phyloP scores from a whole-genome alignment of 2,888 invertebrate genomes.

The Parthenolecanium corni region DNA sequence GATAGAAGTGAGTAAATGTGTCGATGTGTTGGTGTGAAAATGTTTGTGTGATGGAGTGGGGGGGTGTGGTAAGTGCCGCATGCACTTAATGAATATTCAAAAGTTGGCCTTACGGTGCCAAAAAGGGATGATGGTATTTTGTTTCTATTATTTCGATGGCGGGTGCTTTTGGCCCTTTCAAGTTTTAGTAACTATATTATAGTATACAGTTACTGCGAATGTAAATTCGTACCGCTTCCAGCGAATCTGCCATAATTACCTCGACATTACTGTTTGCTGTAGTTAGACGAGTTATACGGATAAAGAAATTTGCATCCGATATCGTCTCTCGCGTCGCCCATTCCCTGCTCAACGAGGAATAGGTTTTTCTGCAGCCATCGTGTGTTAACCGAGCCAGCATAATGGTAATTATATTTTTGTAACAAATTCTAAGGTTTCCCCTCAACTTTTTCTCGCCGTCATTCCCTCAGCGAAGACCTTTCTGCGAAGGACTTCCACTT shows the following conservation, averaged over 20 bases:
- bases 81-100: constrained; percentile 25
- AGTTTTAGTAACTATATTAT: constrained; percentile 21
- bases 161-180: constrained; percentile 25
- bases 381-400: no score
- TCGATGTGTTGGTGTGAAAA: no score
- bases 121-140: constrained; percentile 22
- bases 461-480: no score
- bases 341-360: background rate
- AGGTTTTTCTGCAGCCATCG: background rate
- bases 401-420: no score
- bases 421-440: no score
- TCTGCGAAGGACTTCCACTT: no score
- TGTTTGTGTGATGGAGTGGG: background rate
- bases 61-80: background rate
- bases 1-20: no score
- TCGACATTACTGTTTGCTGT: constrained; percentile 18
- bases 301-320: constrained; percentile 14
- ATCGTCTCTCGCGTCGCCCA: background rate
- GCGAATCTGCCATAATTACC: constrained; percentile 24
- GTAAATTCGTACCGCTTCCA: constrained; percentile 24
- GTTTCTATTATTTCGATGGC: constrained; percentile 23
- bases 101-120: constrained; percentile 21
- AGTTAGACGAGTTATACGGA: constrained; percentile 10
- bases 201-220: constrained; percentile 11
- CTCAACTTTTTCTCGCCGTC: no score